Base-by-base conservation (phyloP, 2,797 vertebrate genomes). In the Gadopsis marmoratus region DNA sequence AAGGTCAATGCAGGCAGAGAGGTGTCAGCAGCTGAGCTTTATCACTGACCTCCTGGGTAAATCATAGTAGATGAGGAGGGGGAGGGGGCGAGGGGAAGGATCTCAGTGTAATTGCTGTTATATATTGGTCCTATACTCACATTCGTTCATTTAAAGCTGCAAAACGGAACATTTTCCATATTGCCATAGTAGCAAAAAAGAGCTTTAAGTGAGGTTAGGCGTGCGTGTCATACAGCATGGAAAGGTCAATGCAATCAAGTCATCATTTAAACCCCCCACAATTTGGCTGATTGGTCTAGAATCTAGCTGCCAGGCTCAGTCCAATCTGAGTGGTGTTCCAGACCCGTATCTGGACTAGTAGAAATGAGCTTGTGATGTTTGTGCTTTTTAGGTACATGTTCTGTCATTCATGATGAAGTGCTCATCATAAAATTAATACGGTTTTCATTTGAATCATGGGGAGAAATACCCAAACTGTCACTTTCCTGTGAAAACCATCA, bases 201-300 rank as follows among this genome's bases (percentile, higher is more conserved):
- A 60, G 59, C 26, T 29, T n/a, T 19, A 8, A 16, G 10, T 62
- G 3, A 50, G 21, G 19, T n/a, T 12, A 62, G 33, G 47, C 29
- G 48, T 13, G 4, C n/a, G 60, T 35, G 59, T 54, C 29, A 54
- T 14, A 60, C 7, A n/a, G 54, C 33, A n/a, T 19, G 37, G 33
- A 53, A 67, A 69, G 77, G 51, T 83, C 56, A 76, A 50, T 53
- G 68, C 72, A 76, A 84, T 79, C 72, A 72, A 76, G 76, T 41
- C 41, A 14, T n/a, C 41, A 41, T 61, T 59, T 33, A 43, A 53
- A 54, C 21, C 41, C 17, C 53, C 53, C 13, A 19, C 48, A 54
- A 39, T 45, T 45, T 16, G 17, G 47, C 63, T 68, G 63, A 63
- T 26, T 77, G 35, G 23, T 39, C 21, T 12, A 41, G 2, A 41